Conservation (phyloP, 2,797 vertebrate genomes). For the Melanotaenia nigrans region DNA sequence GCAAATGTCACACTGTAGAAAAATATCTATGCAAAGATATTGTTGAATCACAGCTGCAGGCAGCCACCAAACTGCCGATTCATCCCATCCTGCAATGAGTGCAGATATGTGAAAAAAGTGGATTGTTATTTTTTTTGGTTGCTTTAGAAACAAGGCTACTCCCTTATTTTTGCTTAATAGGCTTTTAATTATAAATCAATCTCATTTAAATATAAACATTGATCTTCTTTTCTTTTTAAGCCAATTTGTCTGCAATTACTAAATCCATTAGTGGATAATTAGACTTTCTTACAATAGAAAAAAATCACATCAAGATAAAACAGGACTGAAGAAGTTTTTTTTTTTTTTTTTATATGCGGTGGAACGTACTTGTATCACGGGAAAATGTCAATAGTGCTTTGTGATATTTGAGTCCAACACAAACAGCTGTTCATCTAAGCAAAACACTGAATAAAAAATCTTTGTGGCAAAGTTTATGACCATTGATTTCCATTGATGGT, state of each 20-base stretch:
- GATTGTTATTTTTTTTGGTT: constrained; percentile 58
- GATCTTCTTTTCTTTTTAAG: constrained; percentile 79
- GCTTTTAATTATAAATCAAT: constrained; percentile 83
- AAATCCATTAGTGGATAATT: constrained; percentile 83
- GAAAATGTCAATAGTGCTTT: not conserved
- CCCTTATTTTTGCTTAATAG: constrained; percentile 80
- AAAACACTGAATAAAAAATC: constrained; percentile 23
- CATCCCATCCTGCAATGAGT: constrained; percentile 40
- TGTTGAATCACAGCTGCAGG: constrained; percentile 59
- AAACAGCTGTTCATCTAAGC: constrained; percentile 43
- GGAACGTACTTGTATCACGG: constrained; percentile 1
- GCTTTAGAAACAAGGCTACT: constrained; percentile 54
- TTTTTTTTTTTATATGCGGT: constrained; percentile 18
- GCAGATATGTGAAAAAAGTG: constrained; percentile 29
- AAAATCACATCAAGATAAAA: constrained; percentile 68
- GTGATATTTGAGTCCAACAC: constrained; percentile 3
- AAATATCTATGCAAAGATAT: constrained; percentile 57
- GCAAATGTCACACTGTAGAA: constrained; percentile 61
- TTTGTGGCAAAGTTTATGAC: constrained; percentile 43
- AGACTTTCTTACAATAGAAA: constrained; percentile 56
- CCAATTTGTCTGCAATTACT: constrained; percentile 82
- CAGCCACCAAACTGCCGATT: constrained; percentile 37
- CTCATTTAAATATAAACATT: constrained; percentile 82
- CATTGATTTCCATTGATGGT: constrained; percentile 65
- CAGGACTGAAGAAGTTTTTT: constrained; percentile 25